Evolutionary conservation across 2,113 vertebrate species (phyloP), one percentile per base, ranked within the genome.

Genomic region (Orycteropus afer): DNA sequence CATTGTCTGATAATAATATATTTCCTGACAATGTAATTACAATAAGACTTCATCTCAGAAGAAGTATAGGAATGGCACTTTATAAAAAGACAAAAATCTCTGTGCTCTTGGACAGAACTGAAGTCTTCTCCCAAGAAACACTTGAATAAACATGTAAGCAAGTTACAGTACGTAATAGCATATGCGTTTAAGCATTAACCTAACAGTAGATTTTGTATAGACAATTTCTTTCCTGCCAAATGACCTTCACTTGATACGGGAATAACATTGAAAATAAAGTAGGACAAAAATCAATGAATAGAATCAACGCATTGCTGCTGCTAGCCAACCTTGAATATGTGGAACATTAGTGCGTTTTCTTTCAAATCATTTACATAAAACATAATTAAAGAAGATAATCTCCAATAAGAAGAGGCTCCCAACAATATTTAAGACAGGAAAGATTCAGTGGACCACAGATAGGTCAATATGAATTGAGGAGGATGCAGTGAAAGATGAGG

Each of bases 61-160:
- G 34, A 93, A 59, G 76, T 55, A 88, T 5, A 77, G 86, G 51
- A 82, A 65, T 61, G 34, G 45, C 76, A 86, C 51, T 85, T 94
- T 49, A 86, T 42, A 55, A 94, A 95, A 93, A 94, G 47, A 89
- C 65, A 81, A 91, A 94, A 84, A 65, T 82, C 80, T 92, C 80
- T 59, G 53, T 69, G 67, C 51, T 86, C 73, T 37, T 95, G 90
- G 79, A 49, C 8, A 86, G 51, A 87, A 90, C 0, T 0, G 40
- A 91, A 89, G 67, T 86, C 22, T 47, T 93, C 53, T 92, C 47
- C 55, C 45, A 45, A 32, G 32, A 85, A 88, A 40, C 47, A 18
- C 47, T 90, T 53, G 49, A 85, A 27, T 37, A 78, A 92, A 95
- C 15, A 65, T 63, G n/a, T 15, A 12, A 89, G 42, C 74, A 78